Evolutionary conservation across 2,113 vertebrate species (phyloP), one percentile per base, ranked within the genome.

Genomic region (Sprattus sprattus): DNA sequence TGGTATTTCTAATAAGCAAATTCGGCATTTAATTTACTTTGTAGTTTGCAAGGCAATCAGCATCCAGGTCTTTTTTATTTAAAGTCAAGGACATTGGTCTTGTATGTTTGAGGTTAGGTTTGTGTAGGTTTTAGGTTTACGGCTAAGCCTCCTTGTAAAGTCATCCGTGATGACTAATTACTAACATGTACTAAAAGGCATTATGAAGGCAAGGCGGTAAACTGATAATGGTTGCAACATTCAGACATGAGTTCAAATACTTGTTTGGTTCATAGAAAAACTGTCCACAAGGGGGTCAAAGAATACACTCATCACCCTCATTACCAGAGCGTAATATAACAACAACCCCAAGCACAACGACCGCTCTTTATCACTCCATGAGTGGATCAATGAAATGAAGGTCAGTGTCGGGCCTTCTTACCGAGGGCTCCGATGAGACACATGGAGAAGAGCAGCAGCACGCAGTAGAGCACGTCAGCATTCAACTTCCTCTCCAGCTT

Each of bases 401-500:
- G 54, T 60, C 54, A 60, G 54, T 83, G 71, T 81, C 25, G 49
- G 44, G 7, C 16, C 78, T 91, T 91, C 88, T 86, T 95, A 99
- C 98, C 98, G 85, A 97, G 4, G 81, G 97, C 96, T 92, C 96
- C 97, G 9, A 95, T 45, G 25, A 99, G 94, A 91, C 98, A 99
- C 98, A 99, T 98, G 83, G 93, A 1, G 85, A 98, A 86, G 60
- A 99, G 97, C 28, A 99, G 94, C 54, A 96, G 93, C 67, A 98
- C 92, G 83, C 97, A 98, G 82, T 95, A 94, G 88, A 98, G 93
- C 86, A 99, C 93, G 49, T 99, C 95, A 0, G 0, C 88, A 83
- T 99, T 99, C 93, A 99, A 95, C 80, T 91, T 93, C 57, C 93
- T 94, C 93, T 99, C 97, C 0, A 99, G 93, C 92, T 96, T 96